Conservation (phyloP, 2,113 vertebrate species). For the Centropristis striata region DNA sequence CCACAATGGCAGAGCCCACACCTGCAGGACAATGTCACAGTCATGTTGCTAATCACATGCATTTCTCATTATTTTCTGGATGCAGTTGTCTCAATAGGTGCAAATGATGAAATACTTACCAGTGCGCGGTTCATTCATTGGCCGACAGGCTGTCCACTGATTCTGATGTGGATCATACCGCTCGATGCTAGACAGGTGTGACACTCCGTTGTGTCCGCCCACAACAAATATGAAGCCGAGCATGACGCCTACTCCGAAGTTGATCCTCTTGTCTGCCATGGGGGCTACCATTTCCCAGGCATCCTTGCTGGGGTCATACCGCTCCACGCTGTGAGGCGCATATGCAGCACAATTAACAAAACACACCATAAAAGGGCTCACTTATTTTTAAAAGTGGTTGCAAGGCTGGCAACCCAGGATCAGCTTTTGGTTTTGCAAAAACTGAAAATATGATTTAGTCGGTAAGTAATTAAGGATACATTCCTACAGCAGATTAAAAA, state of each 20-base stretch:
- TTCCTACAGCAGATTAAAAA: no score
- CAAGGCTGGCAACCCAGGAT: no score
- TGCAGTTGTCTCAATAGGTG: background rate
- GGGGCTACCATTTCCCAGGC: conserved; percentile 97
- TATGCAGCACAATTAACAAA: conserved; percentile 1
- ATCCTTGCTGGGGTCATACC: conserved; percentile 96
- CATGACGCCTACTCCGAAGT: conserved; percentile 98
- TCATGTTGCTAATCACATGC: background rate
- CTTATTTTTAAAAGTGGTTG: no score
- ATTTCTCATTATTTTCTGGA: background rate
- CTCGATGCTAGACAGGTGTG: conserved; percentile 97
- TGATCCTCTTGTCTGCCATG: conserved; percentile 98
- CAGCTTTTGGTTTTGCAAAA: no score
- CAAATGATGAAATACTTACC: conserved; percentile 84
- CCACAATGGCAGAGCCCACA: conserved; percentile 95
- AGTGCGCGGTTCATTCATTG: conserved; percentile 98
- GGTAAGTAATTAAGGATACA: no score
- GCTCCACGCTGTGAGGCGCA: conserved; percentile 89
- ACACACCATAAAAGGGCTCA: no score
- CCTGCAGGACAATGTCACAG: conserved; percentile 78
- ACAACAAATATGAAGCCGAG: conserved; percentile 99
- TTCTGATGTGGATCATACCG: conserved; percentile 98
- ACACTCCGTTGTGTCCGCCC: conserved; percentile 97
- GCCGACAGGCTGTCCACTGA: conserved; percentile 96
- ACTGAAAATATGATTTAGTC: no score